Evolutionary conservation across 2,888 invertebrate species (phyloP).

Genomic region (Griposia aprilina): DNA sequence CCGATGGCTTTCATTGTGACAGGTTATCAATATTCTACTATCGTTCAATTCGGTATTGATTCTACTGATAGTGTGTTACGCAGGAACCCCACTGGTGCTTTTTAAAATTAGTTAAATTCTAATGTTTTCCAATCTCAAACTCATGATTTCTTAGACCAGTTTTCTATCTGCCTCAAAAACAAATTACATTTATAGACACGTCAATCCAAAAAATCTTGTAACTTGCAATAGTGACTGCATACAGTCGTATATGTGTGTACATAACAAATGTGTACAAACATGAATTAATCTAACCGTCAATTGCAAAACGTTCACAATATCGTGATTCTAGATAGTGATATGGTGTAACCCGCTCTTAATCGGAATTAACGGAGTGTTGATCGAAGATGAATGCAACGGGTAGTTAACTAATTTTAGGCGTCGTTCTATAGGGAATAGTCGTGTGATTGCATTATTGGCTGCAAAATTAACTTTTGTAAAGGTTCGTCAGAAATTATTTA

Average conservation of each 20-base stretch:
- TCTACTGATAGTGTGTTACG: too few species aligned
- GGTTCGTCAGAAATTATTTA: too few species aligned
- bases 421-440: not conserved
- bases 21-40: too few species aligned
- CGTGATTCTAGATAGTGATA: constrained; percentile 5
- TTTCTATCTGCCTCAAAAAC: too few species aligned
- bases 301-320: constrained; percentile 2
- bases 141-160: not conserved
- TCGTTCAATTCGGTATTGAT: too few species aligned
- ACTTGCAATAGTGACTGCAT: not conserved
- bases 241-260: not conserved
- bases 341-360: constrained; percentile 29
- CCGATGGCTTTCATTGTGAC: too few species aligned
- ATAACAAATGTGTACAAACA: not conserved
- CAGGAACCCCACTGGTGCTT: too few species aligned
- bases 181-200: not conserved
- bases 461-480: too few species aligned
- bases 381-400: not conserved
- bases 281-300: not conserved
- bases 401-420: not conserved
- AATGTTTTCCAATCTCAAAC: not conserved
- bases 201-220: not conserved
- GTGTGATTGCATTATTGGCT: not conserved
- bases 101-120: not conserved
- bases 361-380: constrained; percentile 17